Evolutionary conservation across 2,113 vertebrate species (phyloP).

Genomic region (Stercorarius parasiticus): DNA sequence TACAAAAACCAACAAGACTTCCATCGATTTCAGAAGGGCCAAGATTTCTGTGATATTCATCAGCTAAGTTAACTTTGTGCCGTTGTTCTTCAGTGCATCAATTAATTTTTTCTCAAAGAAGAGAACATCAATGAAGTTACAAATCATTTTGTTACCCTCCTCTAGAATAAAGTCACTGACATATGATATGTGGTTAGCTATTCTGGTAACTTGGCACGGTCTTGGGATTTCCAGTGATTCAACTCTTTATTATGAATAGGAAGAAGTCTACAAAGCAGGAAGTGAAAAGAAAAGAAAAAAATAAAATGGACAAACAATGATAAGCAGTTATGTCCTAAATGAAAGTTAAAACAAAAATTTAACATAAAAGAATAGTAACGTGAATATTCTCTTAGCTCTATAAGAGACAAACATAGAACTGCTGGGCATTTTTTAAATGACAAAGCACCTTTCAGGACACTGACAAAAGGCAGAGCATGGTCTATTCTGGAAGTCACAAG

Average conservation of each 20-base stretch:
- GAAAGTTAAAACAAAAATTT: background rate
- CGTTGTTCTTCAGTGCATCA: background rate
- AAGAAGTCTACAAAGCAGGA: constrained; percentile 55
- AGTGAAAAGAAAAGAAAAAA: background rate
- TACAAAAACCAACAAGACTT: background rate
- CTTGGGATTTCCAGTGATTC: constrained; percentile 65
- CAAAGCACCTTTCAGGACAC: background rate
- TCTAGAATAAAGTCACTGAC: constrained; percentile 45
- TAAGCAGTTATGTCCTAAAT: constrained; percentile 6
- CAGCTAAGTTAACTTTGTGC: background rate
- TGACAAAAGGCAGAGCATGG: background rate
- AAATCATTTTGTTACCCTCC: constrained; percentile 21
- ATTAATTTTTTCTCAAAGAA: background rate
- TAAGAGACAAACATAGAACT: background rate
- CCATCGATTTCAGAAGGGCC: background rate
- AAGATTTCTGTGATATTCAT: background rate
- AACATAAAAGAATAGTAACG: background rate
- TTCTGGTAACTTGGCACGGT: constrained; percentile 33
- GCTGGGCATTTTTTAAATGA: background rate
- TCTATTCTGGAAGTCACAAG: constrained; percentile 4
- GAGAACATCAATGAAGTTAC: background rate
- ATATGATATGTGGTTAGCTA: constrained; percentile 43
- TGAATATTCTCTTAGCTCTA: background rate
- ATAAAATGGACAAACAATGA: background rate
- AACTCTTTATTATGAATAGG: constrained; percentile 44